phyloP scores from a whole-genome alignment of 2,888 invertebrate species.

The Pandemis heparana region DNA sequence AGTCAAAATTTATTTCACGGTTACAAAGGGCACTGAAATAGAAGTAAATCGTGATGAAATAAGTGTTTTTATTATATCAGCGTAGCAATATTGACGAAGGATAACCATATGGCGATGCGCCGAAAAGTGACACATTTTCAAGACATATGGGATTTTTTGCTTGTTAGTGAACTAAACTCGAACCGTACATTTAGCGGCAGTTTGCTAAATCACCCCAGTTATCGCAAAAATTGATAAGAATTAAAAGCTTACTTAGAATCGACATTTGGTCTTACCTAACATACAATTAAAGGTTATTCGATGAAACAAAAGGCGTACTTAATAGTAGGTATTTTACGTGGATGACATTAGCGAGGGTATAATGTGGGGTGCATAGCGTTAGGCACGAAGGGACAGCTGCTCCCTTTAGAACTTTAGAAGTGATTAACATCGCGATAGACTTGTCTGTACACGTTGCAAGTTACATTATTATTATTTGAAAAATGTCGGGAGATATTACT shows the following conservation, averaged over 20 bases:
- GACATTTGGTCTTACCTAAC: slow-evolving; percentile 28
- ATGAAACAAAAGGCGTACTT: slow-evolving; percentile 41
- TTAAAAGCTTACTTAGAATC: slow-evolving; percentile 45
- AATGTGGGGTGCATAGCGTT: slow-evolving; percentile 55
- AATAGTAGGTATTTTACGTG: slow-evolving; percentile 46
- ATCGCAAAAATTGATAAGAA: slow-evolving; percentile 57
- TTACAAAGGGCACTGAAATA: slow-evolving; percentile 4
- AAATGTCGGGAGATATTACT: slow-evolving; percentile 13
- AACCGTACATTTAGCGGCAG: slow-evolving; percentile 49
- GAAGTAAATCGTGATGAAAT: not conserved
- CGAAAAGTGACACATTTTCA: slow-evolving; percentile 64
- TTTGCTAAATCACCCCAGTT: slow-evolving; percentile 54
- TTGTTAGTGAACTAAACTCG: slow-evolving; percentile 43
- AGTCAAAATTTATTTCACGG: not conserved
- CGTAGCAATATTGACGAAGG: slow-evolving; percentile 7
- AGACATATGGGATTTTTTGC: slow-evolving; percentile 63
- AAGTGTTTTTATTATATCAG: not conserved
- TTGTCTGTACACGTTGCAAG: slow-evolving; percentile 37
- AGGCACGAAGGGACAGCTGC: slow-evolving; percentile 65
- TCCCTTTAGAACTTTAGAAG: slow-evolving; percentile 56
- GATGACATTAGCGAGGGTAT: slow-evolving; percentile 58
- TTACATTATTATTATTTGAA: slow-evolving; percentile 29
- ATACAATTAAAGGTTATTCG: slow-evolving; percentile 31
- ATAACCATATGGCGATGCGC: slow-evolving; percentile 60
- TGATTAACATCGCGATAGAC: slow-evolving; percentile 62